Evolutionary conservation across 2,797 vertebrate species (phyloP).

Genomic region (Chanos chanos): DNA sequence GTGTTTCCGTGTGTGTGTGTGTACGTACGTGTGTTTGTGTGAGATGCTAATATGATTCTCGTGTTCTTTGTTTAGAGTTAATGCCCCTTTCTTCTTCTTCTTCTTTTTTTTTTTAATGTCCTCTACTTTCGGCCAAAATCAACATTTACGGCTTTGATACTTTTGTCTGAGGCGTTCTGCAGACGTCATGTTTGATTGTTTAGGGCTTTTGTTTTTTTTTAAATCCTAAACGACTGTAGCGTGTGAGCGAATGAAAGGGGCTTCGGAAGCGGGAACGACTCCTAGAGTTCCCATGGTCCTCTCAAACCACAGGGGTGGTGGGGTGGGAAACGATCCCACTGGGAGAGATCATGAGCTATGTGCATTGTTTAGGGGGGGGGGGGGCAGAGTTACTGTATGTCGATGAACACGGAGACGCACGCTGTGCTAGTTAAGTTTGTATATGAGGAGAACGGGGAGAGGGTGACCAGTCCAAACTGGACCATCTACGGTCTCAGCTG

Average conservation of each 20-base stretch:
- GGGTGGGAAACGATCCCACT: not conserved
- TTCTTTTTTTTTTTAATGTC: not conserved
- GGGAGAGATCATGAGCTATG: constrained; percentile 14
- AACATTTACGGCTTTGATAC: constrained; percentile 31
- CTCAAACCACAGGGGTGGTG: not conserved
- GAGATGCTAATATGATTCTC: too few species aligned
- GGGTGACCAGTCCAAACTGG: not conserved
- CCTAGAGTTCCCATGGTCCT: constrained; percentile 12
- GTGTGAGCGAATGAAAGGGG: not conserved
- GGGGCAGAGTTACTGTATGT: too few species aligned
- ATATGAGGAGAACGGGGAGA: too few species aligned
- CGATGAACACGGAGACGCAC: too few species aligned
- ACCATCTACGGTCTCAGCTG: not conserved
- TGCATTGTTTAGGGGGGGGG: constrained; percentile 8
- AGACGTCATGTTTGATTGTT: constrained; percentile 10
- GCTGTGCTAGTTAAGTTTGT: too few species aligned
- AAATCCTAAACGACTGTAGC: constrained; percentile 5
- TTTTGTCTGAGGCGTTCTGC: constrained; percentile 9
- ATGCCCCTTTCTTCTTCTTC: not conserved
- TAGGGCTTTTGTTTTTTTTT: constrained; percentile 7
- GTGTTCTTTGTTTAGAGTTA: constrained; percentile 2
- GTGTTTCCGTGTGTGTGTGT: too few species aligned
- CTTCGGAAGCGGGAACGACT: constrained; percentile 16
- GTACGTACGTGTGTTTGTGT: too few species aligned
- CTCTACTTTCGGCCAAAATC: constrained; percentile 20